These are phyloP conservation scores for Hydropotes inermis DNA, from an alignment of 2,113 vertebrate species.

Conservation along the genomic window DNA sequence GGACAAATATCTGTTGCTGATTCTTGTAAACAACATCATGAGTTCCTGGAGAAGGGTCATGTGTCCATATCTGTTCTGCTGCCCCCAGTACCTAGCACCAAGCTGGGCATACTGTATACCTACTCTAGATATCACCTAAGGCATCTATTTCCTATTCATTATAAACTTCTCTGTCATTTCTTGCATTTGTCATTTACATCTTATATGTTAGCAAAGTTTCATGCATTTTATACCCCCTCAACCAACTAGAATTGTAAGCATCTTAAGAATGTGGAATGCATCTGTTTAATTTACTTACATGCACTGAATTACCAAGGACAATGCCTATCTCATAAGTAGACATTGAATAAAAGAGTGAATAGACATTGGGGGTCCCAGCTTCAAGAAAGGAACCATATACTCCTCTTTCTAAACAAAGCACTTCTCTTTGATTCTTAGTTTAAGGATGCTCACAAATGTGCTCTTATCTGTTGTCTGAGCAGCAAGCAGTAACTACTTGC, in stretches of 20 bases:
- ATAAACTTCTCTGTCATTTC: not conserved
- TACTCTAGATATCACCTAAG: no score
- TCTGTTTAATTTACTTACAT: not conserved
- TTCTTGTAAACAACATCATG: not conserved
- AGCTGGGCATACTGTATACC: not conserved
- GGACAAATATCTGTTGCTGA: not conserved
- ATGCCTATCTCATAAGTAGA: not conserved
- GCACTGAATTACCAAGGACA: not conserved
- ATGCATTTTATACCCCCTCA: not conserved
- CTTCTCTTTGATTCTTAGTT: not conserved
- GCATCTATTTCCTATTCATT: not conserved
- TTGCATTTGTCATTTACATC: not conserved
- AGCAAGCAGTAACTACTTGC: not conserved
- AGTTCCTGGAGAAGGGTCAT: not conserved
- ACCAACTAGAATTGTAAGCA: not conserved
- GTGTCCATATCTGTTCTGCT: not conserved
- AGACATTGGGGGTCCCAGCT: not conserved
- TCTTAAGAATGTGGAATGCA: not conserved
- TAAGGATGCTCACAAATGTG: not conserved
- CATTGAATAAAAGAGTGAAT: not conserved
- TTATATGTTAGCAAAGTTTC: not conserved
- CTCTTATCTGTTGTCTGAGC: not conserved
- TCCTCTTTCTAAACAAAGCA: not conserved
- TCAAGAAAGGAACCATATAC: not conserved
- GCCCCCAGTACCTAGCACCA: not conserved